Percentiles rank a stretch among this genome's conserved stretches.
Conservation (phyloP, 2,113 vertebrate species). For the Polypterus bichir region DNA sequence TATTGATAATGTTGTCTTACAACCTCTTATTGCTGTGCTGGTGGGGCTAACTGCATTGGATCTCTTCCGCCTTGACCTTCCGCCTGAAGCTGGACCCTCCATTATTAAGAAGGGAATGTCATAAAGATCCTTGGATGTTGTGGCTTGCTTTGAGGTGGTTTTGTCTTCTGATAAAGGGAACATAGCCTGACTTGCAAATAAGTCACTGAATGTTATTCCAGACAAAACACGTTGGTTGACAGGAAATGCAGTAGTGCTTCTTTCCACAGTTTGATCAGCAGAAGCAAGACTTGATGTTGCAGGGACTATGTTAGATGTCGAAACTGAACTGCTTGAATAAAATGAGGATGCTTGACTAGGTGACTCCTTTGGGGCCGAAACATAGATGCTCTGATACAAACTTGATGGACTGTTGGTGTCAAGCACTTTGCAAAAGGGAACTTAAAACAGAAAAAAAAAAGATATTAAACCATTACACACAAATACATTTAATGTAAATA, state of each 20-base stretch:
- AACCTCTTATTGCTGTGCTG: too few species aligned
- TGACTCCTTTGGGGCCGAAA: too few species aligned
- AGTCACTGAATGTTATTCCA: background rate
- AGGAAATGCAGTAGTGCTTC: background rate
- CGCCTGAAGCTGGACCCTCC: background rate
- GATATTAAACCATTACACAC: too few species aligned
- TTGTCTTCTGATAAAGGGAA: background rate
- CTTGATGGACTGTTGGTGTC: slow-evolving; percentile 32
- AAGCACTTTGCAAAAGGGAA: slow-evolving; percentile 46
- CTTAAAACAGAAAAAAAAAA: slow-evolving; percentile 24
- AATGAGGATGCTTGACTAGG: too few species aligned
- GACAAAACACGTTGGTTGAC: background rate
- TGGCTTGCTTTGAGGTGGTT: too few species aligned
- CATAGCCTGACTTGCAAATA: background rate
- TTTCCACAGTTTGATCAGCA: too few species aligned
- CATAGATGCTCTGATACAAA: slow-evolving; percentile 10
- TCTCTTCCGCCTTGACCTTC: slow-evolving; percentile 2
- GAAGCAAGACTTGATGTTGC: too few species aligned
- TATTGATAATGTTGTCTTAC: too few species aligned
- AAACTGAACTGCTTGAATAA: too few species aligned
- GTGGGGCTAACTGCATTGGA: background rate
- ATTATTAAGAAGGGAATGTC: background rate
- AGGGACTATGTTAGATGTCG: too few species aligned
- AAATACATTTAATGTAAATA: too few species aligned
- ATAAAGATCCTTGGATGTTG: too few species aligned